Evolutionary conservation across 2,797 vertebrate genomes (phyloP).

Genomic region (Gephyroberyx darwinii): DNA sequence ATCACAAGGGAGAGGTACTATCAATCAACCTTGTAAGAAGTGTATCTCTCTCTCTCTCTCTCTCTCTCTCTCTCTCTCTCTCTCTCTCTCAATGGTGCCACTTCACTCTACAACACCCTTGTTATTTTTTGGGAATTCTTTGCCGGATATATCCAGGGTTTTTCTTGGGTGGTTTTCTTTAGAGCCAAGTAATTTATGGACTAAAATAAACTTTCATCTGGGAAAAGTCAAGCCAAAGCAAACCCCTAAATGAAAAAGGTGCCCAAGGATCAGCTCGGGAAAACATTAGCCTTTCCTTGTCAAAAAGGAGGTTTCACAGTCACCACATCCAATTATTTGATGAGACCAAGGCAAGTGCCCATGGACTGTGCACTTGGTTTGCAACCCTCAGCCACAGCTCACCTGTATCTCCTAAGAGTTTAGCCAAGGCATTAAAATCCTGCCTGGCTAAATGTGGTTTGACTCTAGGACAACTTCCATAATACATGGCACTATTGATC

Average conservation of each 20-base stretch:
- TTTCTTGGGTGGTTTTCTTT: conserved; percentile 81
- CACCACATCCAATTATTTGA: conserved; percentile 68
- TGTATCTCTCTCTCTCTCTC: neutral
- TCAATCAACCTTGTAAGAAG: conserved; percentile 60
- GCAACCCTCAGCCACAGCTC: conserved; percentile 43
- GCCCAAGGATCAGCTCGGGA: conserved; percentile 71
- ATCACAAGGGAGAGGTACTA: conserved; percentile 49
- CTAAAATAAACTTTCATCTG: conserved; percentile 83
- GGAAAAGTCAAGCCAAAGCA: conserved; percentile 79
- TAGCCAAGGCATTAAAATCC: neutral
- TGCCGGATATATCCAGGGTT: conserved; percentile 74
- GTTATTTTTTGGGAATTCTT: conserved; percentile 76
- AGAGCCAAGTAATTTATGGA: conserved; percentile 79
- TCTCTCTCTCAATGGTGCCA: conserved; percentile 59
- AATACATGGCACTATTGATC: neutral
- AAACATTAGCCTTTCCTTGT: conserved; percentile 76
- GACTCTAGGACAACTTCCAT: neutral
- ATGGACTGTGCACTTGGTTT: conserved; percentile 50
- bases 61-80: conserved; percentile 1
- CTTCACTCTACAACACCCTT: conserved; percentile 67
- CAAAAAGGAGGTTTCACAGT: conserved; percentile 74
- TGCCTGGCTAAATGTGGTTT: neutral
- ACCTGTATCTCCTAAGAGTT: conserved; percentile 44
- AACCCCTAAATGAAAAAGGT: conserved; percentile 77
- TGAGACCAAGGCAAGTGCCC: conserved; percentile 59